Evolutionary conservation across 2,113 vertebrate genomes (phyloP).

Genomic region (Coryphaenoides rupestris): DNA sequence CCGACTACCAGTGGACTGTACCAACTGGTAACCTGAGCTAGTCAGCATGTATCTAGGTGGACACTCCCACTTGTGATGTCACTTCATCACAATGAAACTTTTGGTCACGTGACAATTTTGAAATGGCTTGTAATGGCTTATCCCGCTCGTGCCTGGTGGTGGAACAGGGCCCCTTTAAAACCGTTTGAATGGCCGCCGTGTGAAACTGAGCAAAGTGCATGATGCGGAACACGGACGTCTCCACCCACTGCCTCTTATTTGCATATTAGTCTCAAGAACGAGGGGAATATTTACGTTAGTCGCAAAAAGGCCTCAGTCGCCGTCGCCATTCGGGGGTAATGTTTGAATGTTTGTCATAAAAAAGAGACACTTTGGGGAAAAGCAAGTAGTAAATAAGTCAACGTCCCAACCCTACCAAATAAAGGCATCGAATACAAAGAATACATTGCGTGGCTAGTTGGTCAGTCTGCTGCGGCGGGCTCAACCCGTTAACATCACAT

Average conservation of each 20-base stretch:
- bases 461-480: not conserved
- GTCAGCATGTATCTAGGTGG: too few species aligned
- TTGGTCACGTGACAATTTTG: too few species aligned
- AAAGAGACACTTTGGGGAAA: conserved; percentile 39
- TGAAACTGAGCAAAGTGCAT: conserved; percentile 60
- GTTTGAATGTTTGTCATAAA: not conserved
- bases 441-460: conserved; percentile 5
- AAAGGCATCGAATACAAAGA: conserved; percentile 25
- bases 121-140: too few species aligned
- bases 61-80: too few species aligned
- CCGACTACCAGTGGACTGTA: too few species aligned
- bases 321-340: conserved; percentile 8
- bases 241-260: conserved; percentile 1
- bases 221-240: conserved; percentile 37
- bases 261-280: conserved; percentile 12
- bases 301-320: conserved; percentile 1
- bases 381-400: conserved; percentile 36
- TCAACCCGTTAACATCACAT: not conserved
- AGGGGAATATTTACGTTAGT: conserved; percentile 3
- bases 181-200: conserved; percentile 27
- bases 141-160: too few species aligned
- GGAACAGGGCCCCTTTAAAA: conserved; percentile 4
- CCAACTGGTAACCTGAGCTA: too few species aligned
- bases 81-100: too few species aligned
- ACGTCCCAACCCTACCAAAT: conserved; percentile 13